Base-by-base conservation (phyloP, 2,888 invertebrate genomes). In the Linnaemya tessellans region DNA sequence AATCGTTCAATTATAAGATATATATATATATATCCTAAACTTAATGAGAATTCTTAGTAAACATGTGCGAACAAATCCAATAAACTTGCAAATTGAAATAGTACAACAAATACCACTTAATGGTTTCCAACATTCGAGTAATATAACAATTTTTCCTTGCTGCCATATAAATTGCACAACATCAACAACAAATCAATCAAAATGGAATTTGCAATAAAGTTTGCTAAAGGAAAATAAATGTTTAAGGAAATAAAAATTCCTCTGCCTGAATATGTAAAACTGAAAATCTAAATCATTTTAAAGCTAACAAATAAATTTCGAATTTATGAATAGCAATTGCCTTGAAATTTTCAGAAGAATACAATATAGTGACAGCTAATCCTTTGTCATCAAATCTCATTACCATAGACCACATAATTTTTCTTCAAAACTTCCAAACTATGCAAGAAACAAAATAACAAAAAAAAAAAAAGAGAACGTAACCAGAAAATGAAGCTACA, bases 321-420 rank as follows among this genome's bases (percentile, higher is more conserved):
- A 82, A 85, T 85, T 85, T 85, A 85, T 85, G 85, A 85, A 85
- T 85, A 82, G 30, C 82, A 82, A 85, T 82, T 78, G 68, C 9
- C n/a, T 79, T 18, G 3, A 60, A 51, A 58, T 51, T 22, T 41
- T 15, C 10, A 41, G 38, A 68, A 35, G 30, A 38, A 41, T 20
- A 11, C 56, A 60, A 73, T 25, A 46, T 20, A 62, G 58, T 85
- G 85, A 85, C 85, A 85, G 85, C 79, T 82, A 79, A 77, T 74
- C 82, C 82, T 84, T 82, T 85, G 82, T 85, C 82, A 82, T 82
- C 85, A 79, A 79, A 85, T 70, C 82, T 82, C 74, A 85, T 85
- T 85, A 82, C 82, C 85, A 85, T 85, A 85, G 79, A 85, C 78
- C 56, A 79, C 70, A 79, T 80, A 80, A 80, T 75, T 82, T 85